Percentiles rank a stretch among this genome's conserved stretches.
Evolutionary conservation across 2,797 vertebrate species (phyloP).

Genomic region (Peromyscus nudipes): DNA sequence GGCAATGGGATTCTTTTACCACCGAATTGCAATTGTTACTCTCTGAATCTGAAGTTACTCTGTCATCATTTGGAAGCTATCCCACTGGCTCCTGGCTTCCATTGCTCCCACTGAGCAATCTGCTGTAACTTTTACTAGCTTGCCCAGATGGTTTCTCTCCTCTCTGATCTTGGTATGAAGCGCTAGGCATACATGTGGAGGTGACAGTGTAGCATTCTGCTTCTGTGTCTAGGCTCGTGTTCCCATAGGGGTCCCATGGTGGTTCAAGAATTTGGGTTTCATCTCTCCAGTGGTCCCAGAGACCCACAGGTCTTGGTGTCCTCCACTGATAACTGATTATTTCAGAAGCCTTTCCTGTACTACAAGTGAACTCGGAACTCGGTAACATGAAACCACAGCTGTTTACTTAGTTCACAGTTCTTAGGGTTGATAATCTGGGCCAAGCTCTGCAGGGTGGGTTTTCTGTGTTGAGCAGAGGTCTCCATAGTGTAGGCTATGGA

Average conservation of each 20-base stretch:
- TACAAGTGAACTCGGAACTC: background rate
- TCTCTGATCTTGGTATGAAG: background rate
- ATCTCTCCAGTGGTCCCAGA: background rate
- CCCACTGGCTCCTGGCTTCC: background rate
- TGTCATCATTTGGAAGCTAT: background rate
- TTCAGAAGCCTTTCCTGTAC: background rate
- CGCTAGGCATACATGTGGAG: background rate
- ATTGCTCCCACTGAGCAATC: background rate
- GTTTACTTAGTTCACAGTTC: background rate
- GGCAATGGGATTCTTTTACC: background rate
- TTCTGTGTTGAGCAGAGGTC: background rate
- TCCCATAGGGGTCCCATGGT: background rate
- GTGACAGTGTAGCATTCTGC: background rate
- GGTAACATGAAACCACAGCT: background rate
- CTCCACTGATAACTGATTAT: background rate
- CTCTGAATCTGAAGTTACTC: background rate
- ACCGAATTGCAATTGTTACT: background rate
- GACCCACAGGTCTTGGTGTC: background rate
- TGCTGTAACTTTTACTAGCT: too few species aligned
- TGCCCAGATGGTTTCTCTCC: background rate
- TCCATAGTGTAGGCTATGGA: background rate
- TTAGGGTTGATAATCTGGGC: background rate
- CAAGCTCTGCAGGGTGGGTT: background rate
- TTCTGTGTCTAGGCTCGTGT: background rate
- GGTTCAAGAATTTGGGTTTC: background rate